Percentiles rank a stretch among this genome's conserved stretches.
Evolutionary conservation across 1,140 invertebrate genomes (phyloP).

Genomic region (Drosophila lini): DNA sequence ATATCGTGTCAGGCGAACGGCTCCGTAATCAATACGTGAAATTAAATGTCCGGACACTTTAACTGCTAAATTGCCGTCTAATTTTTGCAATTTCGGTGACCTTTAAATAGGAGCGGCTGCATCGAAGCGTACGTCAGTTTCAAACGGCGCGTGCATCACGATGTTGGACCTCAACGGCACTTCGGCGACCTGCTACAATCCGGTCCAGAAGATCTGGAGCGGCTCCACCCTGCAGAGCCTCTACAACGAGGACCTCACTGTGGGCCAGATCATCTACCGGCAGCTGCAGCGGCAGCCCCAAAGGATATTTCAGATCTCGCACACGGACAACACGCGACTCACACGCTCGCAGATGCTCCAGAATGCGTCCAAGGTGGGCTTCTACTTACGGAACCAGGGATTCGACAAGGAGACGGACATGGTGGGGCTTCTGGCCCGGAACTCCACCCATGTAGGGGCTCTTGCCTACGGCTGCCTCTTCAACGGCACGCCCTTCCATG

Average conservation of each 20-base stretch:
- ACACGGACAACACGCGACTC: conserved; percentile 67
- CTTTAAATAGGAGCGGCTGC: conserved; percentile 55
- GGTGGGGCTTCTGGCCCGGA: conserved; percentile 67
- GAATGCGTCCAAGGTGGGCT: conserved; percentile 56
- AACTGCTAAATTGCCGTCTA: conserved; percentile 53
- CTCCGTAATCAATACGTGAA: conserved; percentile 33
- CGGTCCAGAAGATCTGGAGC: conserved; percentile 52
- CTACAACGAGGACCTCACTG: conserved; percentile 65
- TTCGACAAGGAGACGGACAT: conserved; percentile 57
- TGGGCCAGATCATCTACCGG: conserved; percentile 65
- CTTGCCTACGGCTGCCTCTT: conserved; percentile 73
- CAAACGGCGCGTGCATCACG: conserved; percentile 13
- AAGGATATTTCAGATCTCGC: conserved; percentile 71
- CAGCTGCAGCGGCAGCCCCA: conserved; percentile 59
- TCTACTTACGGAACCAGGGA: conserved; percentile 51
- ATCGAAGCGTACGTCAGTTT: conserved; percentile 50
- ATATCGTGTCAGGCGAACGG: conserved; percentile 36
- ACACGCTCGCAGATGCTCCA: conserved; percentile 62
- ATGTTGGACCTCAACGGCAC: conserved; percentile 62
- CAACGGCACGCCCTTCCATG: conserved; percentile 77
- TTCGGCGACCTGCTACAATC: conserved; percentile 48
- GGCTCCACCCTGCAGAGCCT: conserved; percentile 46
- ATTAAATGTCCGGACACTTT: conserved; percentile 53
- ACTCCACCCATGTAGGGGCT: conserved; percentile 66
- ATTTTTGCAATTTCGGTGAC: conserved; percentile 44